These are phyloP conservation scores for Phrynosoma blainvillii DNA, from an alignment of 2,113 vertebrate genomes.

Conservation along the genomic window DNA sequence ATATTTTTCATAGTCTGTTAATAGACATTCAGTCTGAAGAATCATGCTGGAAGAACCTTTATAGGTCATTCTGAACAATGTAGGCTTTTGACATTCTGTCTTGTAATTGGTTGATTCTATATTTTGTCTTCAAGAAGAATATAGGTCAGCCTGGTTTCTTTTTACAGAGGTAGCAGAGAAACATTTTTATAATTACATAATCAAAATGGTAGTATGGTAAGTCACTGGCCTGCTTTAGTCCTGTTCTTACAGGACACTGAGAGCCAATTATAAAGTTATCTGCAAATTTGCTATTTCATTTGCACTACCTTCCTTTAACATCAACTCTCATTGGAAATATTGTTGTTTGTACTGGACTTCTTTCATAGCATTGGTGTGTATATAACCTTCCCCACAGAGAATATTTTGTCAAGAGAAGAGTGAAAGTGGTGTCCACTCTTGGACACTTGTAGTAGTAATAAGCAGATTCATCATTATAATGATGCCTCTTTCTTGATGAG, in stretches of 20 bases:
- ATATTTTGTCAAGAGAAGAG: background rate
- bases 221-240: background rate
- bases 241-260: background rate
- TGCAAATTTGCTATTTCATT: background rate
- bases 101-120: constrained; percentile 3
- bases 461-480: background rate
- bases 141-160: background rate
- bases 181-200: background rate
- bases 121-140: constrained; percentile 12
- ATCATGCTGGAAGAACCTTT: constrained; percentile 7
- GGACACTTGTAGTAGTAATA: background rate
- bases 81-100: background rate
- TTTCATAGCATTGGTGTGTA: background rate
- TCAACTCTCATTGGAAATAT: background rate
- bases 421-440: background rate
- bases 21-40: background rate
- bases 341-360: background rate
- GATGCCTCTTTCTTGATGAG: constrained; percentile 32
- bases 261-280: background rate
- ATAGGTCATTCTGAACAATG: constrained; percentile 7
- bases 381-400: background rate
- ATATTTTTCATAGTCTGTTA: constrained; percentile 7
- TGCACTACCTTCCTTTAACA: background rate
- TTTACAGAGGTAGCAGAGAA: background rate
- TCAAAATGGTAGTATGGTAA: background rate